Percentiles rank a stretch among this genome's conserved stretches.
Conservation (phyloP, 2,113 vertebrate genomes). For the Calonectris borealis region DNA sequence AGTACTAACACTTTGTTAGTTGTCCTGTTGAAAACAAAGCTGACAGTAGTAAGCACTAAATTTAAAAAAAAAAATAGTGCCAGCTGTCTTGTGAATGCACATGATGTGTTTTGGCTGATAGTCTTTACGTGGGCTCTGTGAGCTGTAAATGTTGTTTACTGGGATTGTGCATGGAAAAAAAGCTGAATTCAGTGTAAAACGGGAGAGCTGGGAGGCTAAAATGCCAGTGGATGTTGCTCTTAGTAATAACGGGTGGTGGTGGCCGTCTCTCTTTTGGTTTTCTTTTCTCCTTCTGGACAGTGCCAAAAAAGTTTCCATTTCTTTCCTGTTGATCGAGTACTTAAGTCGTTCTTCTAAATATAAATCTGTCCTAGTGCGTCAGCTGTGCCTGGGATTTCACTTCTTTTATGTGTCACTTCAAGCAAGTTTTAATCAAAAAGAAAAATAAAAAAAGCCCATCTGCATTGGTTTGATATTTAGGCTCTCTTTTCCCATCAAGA, state of each 20-base stretch:
- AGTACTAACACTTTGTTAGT: neutral
- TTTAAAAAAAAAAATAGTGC: neutral
- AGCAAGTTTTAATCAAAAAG: constrained; percentile 7
- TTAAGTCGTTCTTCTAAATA: constrained; percentile 1
- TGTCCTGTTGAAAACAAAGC: neutral
- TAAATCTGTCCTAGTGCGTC: neutral
- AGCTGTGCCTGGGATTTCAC: neutral
- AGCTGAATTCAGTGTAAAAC: neutral
- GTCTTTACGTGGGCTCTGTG: neutral
- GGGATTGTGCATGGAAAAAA: neutral
- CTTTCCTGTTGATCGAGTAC: neutral
- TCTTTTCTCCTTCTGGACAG: neutral
- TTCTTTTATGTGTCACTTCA: constrained; percentile 35
- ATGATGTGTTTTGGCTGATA: neutral
- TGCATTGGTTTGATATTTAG: constrained; percentile 17
- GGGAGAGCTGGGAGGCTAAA: neutral
- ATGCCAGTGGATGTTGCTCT: neutral
- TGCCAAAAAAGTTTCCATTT: neutral
- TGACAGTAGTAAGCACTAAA: neutral
- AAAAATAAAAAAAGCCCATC: neutral
- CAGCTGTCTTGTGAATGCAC: neutral
- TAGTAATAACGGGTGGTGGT: neutral
- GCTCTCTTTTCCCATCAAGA: neutral
- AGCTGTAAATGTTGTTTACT: neutral
- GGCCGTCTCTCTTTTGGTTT: neutral